These are phyloP conservation scores for Caenorhabditis elegans DNA, from an alignment of 1,140 invertebrate genomes.

Conservation along the genomic window WBcel235 BX284602.5:8526001-8526500, in stretches of 20 bases:
- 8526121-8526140: not conserved
- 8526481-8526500: slow-evolving; percentile 56
- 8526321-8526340: slow-evolving; percentile 65
- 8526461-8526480: slow-evolving; percentile 64
- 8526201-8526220: slow-evolving; percentile 62
- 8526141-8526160: not conserved
- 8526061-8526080: slow-evolving; percentile 60
- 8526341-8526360: slow-evolving; percentile 62
- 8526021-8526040: too few species aligned
- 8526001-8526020: too few species aligned
- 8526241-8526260: slow-evolving; percentile 45
- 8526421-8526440: slow-evolving; percentile 58
- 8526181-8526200: slow-evolving; percentile 63
- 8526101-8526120: slow-evolving; percentile 61
- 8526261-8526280: not conserved
- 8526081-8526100: slow-evolving; percentile 59
- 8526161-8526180: slow-evolving; percentile 53
- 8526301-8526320: slow-evolving; percentile 61
- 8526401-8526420: slow-evolving; percentile 62
- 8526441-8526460: slow-evolving; percentile 62
- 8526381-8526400: slow-evolving; percentile 57
- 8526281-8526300: not conserved
- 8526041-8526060: slow-evolving; percentile 51
- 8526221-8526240: slow-evolving; percentile 63
- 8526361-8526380: slow-evolving; percentile 60